Evolutionary conservation across 2,888 invertebrate genomes (phyloP).

Genomic region (Chirona hameri): DNA sequence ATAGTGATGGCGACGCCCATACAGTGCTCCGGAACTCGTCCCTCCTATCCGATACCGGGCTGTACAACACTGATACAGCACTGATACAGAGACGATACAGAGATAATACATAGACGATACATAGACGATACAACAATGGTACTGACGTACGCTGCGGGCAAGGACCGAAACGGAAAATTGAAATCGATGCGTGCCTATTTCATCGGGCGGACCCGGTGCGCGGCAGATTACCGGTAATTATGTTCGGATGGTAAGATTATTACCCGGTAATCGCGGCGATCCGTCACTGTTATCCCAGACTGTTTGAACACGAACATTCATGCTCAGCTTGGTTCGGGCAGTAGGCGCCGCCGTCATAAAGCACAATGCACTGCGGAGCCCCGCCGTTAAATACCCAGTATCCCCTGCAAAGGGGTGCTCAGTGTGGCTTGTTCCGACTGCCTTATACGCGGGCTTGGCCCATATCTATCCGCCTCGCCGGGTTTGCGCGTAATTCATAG

Average conservation of each 20-base stretch:
- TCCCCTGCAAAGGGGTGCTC: not conserved
- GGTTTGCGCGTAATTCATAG: not conserved
- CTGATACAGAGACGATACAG: too few relatives aligned
- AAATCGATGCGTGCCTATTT: slow-evolving; percentile 1
- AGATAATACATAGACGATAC: too few relatives aligned
- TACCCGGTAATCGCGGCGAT: slow-evolving; percentile 1
- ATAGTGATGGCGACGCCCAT: too few relatives aligned
- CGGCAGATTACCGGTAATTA: not conserved
- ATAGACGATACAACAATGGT: too few relatives aligned
- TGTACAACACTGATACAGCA: too few relatives aligned
- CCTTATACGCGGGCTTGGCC: not conserved
- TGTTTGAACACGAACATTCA: not conserved
- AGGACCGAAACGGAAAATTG: not conserved
- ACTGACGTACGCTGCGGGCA: too few relatives aligned
- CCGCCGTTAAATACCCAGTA: not conserved
- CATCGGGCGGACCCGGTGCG: not conserved
- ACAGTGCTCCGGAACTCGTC: too few relatives aligned
- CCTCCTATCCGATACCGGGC: too few relatives aligned
- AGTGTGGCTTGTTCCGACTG: not conserved
- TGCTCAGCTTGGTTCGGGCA: not conserved
- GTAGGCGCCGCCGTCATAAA: not conserved
- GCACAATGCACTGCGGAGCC: not conserved
- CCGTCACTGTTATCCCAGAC: not conserved
- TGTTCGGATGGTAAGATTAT: not conserved
- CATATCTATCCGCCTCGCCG: not conserved